Evolutionary conservation across 2,797 vertebrate genomes (phyloP), one percentile per base, ranked within the genome.

Genomic region (Chelon labrosus): DNA sequence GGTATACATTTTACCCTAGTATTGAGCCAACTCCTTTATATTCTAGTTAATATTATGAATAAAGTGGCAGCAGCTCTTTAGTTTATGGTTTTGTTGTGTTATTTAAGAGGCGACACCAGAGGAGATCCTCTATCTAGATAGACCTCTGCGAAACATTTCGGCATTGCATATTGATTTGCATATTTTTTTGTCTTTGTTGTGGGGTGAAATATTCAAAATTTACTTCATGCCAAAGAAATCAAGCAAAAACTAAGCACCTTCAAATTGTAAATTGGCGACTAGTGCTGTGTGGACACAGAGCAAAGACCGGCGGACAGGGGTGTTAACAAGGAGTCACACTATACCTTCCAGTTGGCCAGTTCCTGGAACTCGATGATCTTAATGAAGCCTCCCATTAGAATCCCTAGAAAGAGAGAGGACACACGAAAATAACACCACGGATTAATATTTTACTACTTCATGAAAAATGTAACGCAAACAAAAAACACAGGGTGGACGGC

Each of bases 261-360:
- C 22, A 27, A 22, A 46, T 19, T 42, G 16, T 12, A 4, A 54
- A 46, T 9, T 19, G 42, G n/a, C 5, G 3, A 12, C 37, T 25
- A 65, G 16, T 39, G 35, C 16, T 66, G n/a, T 7, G 31, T 39
- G 7, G 6, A 66, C 17, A 79, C 31, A 58, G 44, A 55, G 42
- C 42, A 44, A 22, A 4, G 11, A 57, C 11, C 10, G 20, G n/a
- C 37, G 35, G 6, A 53, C 44, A 22, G 7, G 58, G 3, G 2
- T 42, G 38, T 27, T 6, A 44, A 77, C 8, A 79, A 6, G 7
- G 3, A 71, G 20, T 75, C 12, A 56, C 46, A 79, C 59, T 14
- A 16, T 89, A 99, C 98, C 98, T 99, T 99, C 98, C 98, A 99
- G 92, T 99, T 99, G 84, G 98, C 98, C 90, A 99, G 93, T 86